Percentiles rank a stretch among this genome's conserved stretches.
These are phyloP conservation scores for Lutjanus campechanus DNA, from an alignment of 2,797 vertebrate genomes.

Conservation along the genomic window DNA sequence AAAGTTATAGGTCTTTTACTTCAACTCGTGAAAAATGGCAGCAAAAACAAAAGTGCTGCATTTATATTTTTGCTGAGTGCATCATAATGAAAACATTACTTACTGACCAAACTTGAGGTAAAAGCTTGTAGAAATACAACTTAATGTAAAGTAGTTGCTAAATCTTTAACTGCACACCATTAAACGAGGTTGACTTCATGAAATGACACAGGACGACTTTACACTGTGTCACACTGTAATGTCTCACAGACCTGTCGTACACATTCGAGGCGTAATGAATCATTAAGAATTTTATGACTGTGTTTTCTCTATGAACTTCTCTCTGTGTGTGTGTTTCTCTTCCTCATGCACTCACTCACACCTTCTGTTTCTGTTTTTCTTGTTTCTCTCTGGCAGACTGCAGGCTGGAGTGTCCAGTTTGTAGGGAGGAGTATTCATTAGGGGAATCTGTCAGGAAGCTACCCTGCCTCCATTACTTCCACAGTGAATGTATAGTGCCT, in stretches of 20 bases:
- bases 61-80: too few species aligned
- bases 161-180: constrained; percentile 10
- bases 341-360: constrained; percentile 12
- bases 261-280: constrained; percentile 19
- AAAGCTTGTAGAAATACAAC: not conserved
- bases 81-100: not conserved
- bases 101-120: not conserved
- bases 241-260: not conserved
- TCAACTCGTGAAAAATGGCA: too few species aligned
- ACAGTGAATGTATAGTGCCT: constrained; percentile 93
- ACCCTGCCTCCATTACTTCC: constrained; percentile 94
- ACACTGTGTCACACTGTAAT: constrained; percentile 1
- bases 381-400: constrained; percentile 68
- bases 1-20: too few species aligned
- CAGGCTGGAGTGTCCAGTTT: constrained; percentile 91
- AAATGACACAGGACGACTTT: not conserved
- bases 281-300: constrained; percentile 17
- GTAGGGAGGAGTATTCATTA: constrained; percentile 90
- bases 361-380: constrained; percentile 23
- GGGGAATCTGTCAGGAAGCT: constrained; percentile 91
- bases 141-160: constrained; percentile 7
- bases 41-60: too few species aligned
- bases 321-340: not conserved
- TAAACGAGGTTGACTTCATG: not conserved
- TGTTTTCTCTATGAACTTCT: not conserved